Conservation (phyloP, 2,888 invertebrate genomes). For the Erebia palarica region DNA sequence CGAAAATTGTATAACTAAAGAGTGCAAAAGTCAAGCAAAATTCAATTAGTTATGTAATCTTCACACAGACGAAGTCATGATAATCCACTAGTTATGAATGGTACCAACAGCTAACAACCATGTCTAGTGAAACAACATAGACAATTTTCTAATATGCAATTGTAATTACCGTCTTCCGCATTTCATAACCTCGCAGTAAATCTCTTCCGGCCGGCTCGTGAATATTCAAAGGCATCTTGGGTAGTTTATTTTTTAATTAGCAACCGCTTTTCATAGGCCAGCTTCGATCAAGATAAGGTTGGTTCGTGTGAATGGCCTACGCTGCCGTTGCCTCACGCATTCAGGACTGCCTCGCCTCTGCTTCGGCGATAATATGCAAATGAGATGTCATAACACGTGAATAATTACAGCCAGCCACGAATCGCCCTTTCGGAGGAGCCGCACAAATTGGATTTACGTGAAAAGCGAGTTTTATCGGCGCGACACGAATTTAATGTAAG, state of each 20-base stretch:
- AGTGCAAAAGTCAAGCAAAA: no score
- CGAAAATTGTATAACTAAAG: no score
- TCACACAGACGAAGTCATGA: background rate
- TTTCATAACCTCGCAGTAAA: constrained; percentile 48
- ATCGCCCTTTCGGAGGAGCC: constrained; percentile 75
- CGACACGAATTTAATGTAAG: constrained; percentile 64
- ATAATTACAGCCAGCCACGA: constrained; percentile 79
- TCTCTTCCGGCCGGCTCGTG: constrained; percentile 67
- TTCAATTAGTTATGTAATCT: background rate
- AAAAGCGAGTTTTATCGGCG: constrained; percentile 70
- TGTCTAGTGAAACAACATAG: constrained; percentile 16
- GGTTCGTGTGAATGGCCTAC: constrained; percentile 80
- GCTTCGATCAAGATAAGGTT: constrained; percentile 74
- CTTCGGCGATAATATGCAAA: constrained; percentile 77
- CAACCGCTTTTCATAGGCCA: constrained; percentile 78
- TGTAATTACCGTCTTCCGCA: constrained; percentile 33
- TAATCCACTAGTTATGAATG: background rate
- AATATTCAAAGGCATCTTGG: constrained; percentile 71
- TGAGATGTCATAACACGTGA: constrained; percentile 82
- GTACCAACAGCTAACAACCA: constrained; percentile 11
- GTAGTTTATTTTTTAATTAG: constrained; percentile 81
- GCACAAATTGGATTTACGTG: constrained; percentile 80
- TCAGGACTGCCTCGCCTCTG: constrained; percentile 59
- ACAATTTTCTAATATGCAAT: constrained; percentile 24
- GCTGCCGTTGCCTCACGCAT: constrained; percentile 76